Conservation (phyloP, 2,888 invertebrate species). For the Achlya flavicornis region DNA sequence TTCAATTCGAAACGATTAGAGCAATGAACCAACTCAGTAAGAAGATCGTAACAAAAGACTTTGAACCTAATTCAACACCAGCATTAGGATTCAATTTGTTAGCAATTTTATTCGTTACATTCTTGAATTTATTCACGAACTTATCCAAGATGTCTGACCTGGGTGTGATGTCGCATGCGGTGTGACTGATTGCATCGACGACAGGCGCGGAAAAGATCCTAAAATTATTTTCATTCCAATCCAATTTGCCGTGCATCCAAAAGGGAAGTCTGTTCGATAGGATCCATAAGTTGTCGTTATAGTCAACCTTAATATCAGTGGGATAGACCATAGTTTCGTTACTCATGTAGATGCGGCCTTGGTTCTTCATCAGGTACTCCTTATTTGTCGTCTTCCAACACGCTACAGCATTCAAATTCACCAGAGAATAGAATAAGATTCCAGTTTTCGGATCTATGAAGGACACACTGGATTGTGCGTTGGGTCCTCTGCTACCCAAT, state of each 20-base stretch:
- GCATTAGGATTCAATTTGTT: constrained; percentile 56
- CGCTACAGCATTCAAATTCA: constrained; percentile 90
- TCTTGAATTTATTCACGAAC: constrained; percentile 78
- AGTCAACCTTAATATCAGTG: constrained; percentile 90
- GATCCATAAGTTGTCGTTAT: constrained; percentile 88
- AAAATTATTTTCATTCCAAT: constrained; percentile 87
- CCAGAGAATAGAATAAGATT: constrained; percentile 89
- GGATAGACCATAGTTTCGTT: constrained; percentile 89
- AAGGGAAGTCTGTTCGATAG: constrained; percentile 88
- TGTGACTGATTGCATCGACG: constrained; percentile 87
- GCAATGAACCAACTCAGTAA: constrained; percentile 47
- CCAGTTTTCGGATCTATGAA: constrained; percentile 88
- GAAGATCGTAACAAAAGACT: constrained; percentile 44
- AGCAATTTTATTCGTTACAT: constrained; percentile 64
- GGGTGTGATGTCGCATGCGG: constrained; percentile 86
- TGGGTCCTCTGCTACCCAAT: constrained; percentile 87
- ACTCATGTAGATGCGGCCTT: constrained; percentile 88
- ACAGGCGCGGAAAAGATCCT: constrained; percentile 88
- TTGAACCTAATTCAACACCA: constrained; percentile 36
- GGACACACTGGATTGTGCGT: constrained; percentile 89
- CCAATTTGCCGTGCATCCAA: constrained; percentile 87
- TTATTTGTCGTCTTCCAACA: constrained; percentile 90
- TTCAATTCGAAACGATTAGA: constrained; percentile 32
- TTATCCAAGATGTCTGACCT: constrained; percentile 83
- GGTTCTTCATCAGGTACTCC: constrained; percentile 87